phyloP scores from a whole-genome alignment of 2,888 invertebrate species.

The Gibbula magus region DNA sequence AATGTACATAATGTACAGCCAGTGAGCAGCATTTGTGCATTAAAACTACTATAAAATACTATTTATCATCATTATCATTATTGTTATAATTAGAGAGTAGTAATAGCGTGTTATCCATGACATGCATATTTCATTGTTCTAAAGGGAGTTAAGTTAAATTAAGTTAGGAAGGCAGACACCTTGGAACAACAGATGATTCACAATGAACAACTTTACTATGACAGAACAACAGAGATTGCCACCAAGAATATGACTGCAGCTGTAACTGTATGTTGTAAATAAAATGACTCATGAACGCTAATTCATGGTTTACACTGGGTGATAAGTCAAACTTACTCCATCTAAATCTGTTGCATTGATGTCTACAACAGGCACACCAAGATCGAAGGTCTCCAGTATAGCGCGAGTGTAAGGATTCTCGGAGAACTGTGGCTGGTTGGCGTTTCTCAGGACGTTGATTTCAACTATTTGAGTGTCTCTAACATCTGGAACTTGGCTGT shows the following conservation, averaged over 20 bases:
- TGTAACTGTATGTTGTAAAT: too few relatives aligned
- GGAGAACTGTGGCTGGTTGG: constrained; percentile 52
- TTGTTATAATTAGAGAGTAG: not conserved
- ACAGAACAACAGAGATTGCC: too few relatives aligned
- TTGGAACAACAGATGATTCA: too few relatives aligned
- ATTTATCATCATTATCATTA: not conserved
- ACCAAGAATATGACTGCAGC: too few relatives aligned
- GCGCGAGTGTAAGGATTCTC: constrained; percentile 35
- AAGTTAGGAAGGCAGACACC: too few relatives aligned
- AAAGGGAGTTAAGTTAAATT: too few relatives aligned
- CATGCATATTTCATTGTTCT: too few relatives aligned
- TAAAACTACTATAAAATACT: not conserved
- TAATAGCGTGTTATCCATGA: not conserved
- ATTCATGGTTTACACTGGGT: too few relatives aligned
- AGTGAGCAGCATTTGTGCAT: too few relatives aligned
- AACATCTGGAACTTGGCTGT: constrained; percentile 54
- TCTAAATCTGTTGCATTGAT: constrained; percentile 64
- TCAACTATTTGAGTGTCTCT: constrained; percentile 48
- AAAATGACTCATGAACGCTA: too few relatives aligned
- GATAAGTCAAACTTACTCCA: constrained; percentile 48
- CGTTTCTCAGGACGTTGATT: constrained; percentile 50
- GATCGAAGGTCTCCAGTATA: constrained; percentile 47
- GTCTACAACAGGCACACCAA: constrained; percentile 42
- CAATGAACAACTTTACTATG: too few relatives aligned
- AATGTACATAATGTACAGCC: too few relatives aligned